These are phyloP conservation scores for Fistularia commersonii DNA, from an alignment of 2,797 vertebrate species.

Conservation along the genomic window DNA sequence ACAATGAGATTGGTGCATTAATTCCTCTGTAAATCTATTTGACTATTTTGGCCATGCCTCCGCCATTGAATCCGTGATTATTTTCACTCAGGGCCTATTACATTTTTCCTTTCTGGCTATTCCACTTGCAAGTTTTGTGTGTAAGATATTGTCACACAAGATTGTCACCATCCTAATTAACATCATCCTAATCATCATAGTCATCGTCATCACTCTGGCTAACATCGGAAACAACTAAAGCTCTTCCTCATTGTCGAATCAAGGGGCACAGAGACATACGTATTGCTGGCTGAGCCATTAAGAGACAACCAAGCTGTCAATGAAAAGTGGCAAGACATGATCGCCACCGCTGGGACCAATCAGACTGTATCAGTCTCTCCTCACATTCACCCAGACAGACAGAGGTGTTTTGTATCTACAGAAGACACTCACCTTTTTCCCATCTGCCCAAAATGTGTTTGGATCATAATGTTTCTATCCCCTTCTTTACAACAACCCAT, in stretches of 20 bases:
- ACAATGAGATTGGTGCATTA: no score
- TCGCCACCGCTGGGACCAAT: slow-evolving; percentile 71
- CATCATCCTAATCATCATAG: not conserved
- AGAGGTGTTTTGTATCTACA: slow-evolving; percentile 22
- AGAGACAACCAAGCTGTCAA: slow-evolving; percentile 62
- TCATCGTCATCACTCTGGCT: slow-evolving; percentile 27
- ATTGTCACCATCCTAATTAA: no score
- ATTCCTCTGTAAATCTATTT: no score
- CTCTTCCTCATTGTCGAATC: slow-evolving; percentile 23
- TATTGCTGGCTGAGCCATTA: slow-evolving; percentile 43
- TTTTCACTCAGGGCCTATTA: no score
- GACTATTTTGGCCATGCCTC: no score
- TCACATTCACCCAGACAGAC: slow-evolving; percentile 31
- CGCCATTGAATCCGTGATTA: no score
- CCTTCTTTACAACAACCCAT: no score
- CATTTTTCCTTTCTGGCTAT: no score
- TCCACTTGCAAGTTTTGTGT: no score
- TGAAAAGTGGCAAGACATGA: slow-evolving; percentile 72
- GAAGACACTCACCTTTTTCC: slow-evolving; percentile 5
- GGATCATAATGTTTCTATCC: slow-evolving; percentile 5
- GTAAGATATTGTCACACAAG: no score
- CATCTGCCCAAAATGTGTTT: slow-evolving; percentile 10
- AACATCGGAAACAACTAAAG: slow-evolving; percentile 27
- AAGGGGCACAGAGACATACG: not conserved
- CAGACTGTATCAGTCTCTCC: slow-evolving; percentile 64